phyloP scores from a whole-genome alignment of 2,797 vertebrate genomes.

The Melopsittacus undulatus region DNA sequence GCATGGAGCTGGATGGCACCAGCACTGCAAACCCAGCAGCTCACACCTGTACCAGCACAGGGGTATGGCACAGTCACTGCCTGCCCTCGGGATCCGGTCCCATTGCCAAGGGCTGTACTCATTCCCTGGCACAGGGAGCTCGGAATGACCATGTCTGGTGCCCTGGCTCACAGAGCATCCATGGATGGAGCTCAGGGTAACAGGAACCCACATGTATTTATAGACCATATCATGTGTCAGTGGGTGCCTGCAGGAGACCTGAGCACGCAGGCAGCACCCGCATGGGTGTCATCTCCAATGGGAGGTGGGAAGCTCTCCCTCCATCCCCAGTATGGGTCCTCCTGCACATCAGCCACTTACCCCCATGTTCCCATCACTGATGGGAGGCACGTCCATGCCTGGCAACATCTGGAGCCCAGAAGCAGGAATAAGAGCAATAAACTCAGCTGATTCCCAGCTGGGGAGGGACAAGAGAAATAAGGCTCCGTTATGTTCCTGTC shows the following conservation, averaged over 20 bases:
- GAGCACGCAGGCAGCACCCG: fast-evolving
- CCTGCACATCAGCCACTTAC: not conserved
- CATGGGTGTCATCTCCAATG: not conserved
- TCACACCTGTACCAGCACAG: not conserved
- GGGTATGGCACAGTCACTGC: fast-evolving
- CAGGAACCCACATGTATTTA: not conserved
- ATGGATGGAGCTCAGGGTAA: not conserved
- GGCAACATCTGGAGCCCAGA: slow-evolving; percentile 40
- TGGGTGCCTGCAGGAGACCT: not conserved
- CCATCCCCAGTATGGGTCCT: fast-evolving
- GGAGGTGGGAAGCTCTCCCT: not conserved
- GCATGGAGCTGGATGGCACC: fast-evolving
- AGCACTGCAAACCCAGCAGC: not conserved
- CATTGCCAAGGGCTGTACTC: not conserved
- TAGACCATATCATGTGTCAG: not conserved
- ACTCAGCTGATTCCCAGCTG: slow-evolving; percentile 14
- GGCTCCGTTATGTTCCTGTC: not conserved
- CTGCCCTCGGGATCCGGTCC: fast-evolving
- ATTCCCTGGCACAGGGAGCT: not conserved
- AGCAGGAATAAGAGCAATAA: not conserved
- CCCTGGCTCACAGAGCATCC: not conserved
- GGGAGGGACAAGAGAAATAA: not conserved
- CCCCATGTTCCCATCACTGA: not conserved
- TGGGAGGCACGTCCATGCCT: not conserved
- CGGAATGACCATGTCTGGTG: not conserved